phyloP scores from a whole-genome alignment of 2,113 vertebrate genomes.

The Rhodinocichla rosea region DNA sequence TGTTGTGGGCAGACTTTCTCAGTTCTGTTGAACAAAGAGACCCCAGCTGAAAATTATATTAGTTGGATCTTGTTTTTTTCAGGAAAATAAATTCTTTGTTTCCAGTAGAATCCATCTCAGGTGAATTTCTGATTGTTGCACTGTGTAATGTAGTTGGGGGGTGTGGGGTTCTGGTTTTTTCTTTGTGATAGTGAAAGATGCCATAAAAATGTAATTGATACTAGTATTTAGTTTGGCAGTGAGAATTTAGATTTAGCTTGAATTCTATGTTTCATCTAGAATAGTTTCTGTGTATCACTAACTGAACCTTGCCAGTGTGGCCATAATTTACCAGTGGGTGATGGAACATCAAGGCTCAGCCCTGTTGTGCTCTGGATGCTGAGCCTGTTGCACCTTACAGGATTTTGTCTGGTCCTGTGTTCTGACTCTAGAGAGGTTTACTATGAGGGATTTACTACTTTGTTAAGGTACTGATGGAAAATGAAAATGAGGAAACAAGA shows the following conservation, averaged over 20 bases:
- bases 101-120: background rate
- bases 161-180: background rate
- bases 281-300: background rate
- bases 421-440: background rate
- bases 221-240: background rate
- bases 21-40: conserved; percentile 45
- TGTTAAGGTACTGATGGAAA: background rate
- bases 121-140: background rate
- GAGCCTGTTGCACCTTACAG: background rate
- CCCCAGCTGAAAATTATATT: conserved; percentile 45
- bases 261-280: background rate
- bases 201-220: background rate
- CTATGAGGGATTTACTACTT: background rate
- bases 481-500: background rate
- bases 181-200: background rate
- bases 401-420: background rate
- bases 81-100: conserved; percentile 30
- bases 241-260: background rate
- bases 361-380: background rate
- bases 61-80: conserved; percentile 1
- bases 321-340: background rate
- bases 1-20: conserved; percentile 27
- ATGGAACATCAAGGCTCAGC: background rate
- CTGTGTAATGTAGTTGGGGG: background rate
- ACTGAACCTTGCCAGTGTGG: background rate